Evolutionary conservation across 2,888 invertebrate genomes (phyloP).

Genomic region (Polymixis lichenea): DNA sequence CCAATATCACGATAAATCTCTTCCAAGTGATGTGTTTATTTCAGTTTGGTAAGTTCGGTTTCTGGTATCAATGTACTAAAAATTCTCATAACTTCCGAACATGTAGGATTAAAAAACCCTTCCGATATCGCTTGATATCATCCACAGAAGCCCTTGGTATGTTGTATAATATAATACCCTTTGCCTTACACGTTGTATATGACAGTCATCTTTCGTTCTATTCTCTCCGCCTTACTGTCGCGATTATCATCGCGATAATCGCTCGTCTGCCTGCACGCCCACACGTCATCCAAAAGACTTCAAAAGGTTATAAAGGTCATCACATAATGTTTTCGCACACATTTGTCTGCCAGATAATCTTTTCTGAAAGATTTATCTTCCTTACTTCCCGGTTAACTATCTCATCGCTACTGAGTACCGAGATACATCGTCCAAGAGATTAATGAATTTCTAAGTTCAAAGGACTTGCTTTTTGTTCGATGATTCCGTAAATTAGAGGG

Average conservation of each 20-base stretch:
- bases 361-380: slow-evolving; percentile 49
- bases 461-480: slow-evolving; percentile 19
- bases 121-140: no score
- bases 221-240: background rate
- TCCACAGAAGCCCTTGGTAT: no score
- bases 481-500: slow-evolving; percentile 27
- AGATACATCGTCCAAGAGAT: slow-evolving; percentile 39
- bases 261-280: slow-evolving; percentile 1
- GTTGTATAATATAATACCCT: no score
- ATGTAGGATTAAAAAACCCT: no score
- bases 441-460: slow-evolving; percentile 52
- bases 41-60: no score
- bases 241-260: slow-evolving; percentile 27
- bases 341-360: slow-evolving; percentile 31
- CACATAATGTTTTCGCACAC: slow-evolving; percentile 27
- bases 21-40: no score
- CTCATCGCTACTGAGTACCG: slow-evolving; percentile 13
- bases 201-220: background rate
- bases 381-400: slow-evolving; percentile 28
- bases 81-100: no score
- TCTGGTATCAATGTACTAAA: no score
- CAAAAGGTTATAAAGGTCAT: slow-evolving; percentile 43
- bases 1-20: no score
- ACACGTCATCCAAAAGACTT: slow-evolving; percentile 15
- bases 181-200: no score